phyloP scores from a whole-genome alignment of 1,140 invertebrate genomes.

The Anadara kagoshimensis region DNA sequence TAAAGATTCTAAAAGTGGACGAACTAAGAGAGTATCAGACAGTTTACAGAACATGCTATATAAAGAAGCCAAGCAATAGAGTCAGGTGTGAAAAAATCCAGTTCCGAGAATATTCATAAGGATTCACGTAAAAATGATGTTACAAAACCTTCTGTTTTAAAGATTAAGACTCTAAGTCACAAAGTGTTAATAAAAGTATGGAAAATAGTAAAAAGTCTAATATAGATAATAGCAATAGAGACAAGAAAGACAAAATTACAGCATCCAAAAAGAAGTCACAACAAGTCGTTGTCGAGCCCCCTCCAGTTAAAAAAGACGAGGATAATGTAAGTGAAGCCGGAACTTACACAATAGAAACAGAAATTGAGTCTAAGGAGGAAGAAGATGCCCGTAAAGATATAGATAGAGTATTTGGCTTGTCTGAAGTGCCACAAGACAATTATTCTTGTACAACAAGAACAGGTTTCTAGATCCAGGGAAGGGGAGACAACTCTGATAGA shows the following conservation, averaged over 20 bases:
- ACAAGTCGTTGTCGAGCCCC: not conserved
- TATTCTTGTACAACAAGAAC: slow-evolving; percentile 15
- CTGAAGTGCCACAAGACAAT: slow-evolving; percentile 39
- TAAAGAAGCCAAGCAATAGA: slow-evolving; percentile 57
- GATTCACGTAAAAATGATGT: not conserved
- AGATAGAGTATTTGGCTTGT: slow-evolving; percentile 83
- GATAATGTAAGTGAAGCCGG: slow-evolving; percentile 87
- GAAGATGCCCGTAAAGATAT: slow-evolving; percentile 91
- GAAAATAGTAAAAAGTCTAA: not conserved
- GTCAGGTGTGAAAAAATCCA: slow-evolving; percentile 25
- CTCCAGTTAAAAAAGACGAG: slow-evolving; percentile 21
- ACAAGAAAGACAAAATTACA: not conserved
- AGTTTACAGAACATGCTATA: slow-evolving; percentile 58
- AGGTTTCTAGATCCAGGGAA: slow-evolving; percentile 9
- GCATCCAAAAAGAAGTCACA: not conserved
- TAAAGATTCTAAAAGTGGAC: slow-evolving; percentile 3
- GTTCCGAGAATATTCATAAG: slow-evolving; percentile 2
- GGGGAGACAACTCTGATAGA: slow-evolving; percentile 56
- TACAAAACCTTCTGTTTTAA: not conserved
- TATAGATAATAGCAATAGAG: not conserved
- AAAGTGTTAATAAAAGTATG: not conserved
- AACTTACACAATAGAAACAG: slow-evolving; percentile 85
- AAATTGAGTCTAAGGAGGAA: slow-evolving; percentile 87
- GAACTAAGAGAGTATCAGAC: slow-evolving; percentile 26
- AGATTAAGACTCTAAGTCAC: slow-evolving; percentile 1